Base-by-base conservation (phyloP, 2,797 vertebrate species). In the Poecile montanus region DNA sequence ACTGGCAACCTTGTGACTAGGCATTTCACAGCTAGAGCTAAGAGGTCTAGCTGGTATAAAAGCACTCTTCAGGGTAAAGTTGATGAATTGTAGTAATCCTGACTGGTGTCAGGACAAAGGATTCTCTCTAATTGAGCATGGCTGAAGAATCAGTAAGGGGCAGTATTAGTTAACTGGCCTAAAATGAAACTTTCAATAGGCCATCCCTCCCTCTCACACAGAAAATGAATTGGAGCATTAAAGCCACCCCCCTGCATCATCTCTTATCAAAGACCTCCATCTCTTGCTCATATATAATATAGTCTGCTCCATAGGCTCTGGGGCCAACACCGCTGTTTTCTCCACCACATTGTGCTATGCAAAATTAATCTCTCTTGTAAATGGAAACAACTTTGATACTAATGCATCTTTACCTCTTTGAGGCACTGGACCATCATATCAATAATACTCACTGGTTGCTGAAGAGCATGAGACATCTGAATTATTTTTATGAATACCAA, bases 51-150 rank as follows among this genome's bases (percentile, higher is more conserved):
- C 50, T 88, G 19, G 72, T 91, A 83, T 89, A 89, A 95, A 93
- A 80, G 70, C 88, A 45, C 79, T 93, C 58, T 95, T 94, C 76
- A 68, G 89, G 44, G 83, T 89, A 95, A 89, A 94, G 82, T 78
- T 94, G 95, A 93, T 91, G 89, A 96, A 95, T 95, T 89, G 84
- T 95, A 87, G 95, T 94, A 95, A 96, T 95, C 91, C 91, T 95
- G 78, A 96, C 91, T 79, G 74, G 92, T 96, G 91, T 96, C 89
- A 93, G 92, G 87, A 95, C 89, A 96, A 96, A 94, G 82, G 85
- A 95, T 65, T 67, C 54, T 78, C 70, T 95, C 90, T 93, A 96
- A 95, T 90, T 95, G 95, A 93, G 80, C 95, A 91, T 94, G 93
- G 88, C 83, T 96, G 88, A 79, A 84, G 83, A 91, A 96, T 78